phyloP scores from a whole-genome alignment of 2,888 invertebrate genomes.

The Spicauda simplicius region DNA sequence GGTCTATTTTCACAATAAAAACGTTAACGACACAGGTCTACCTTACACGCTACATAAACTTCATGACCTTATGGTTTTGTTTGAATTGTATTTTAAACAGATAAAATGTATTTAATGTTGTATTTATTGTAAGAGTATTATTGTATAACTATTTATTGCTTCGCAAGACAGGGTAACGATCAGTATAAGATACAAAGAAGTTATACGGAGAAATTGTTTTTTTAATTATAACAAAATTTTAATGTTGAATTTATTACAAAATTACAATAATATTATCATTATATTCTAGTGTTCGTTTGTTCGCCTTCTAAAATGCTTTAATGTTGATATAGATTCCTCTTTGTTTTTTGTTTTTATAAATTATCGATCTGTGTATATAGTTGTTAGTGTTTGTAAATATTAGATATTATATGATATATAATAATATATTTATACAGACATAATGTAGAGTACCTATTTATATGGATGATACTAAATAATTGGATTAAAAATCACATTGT shows the following conservation, averaged over 20 bases:
- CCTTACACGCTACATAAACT: neutral
- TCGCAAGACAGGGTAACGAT: conserved; percentile 49
- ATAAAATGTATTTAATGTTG: conserved; percentile 23
- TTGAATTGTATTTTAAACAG: neutral
- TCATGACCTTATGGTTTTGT: neutral
- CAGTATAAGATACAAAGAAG: conserved; percentile 39
- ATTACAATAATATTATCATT: conserved; percentile 28
- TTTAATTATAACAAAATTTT: conserved; percentile 22
- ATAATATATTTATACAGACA: conserved; percentile 65
- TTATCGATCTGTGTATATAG: conserved; percentile 82
- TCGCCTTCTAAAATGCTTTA: conserved; percentile 83
- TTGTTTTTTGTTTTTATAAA: conserved; percentile 55
- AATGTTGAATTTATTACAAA: conserved; percentile 28
- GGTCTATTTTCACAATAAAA: too few species aligned
- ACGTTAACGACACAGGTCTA: too few species aligned
- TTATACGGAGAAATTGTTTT: conserved; percentile 31
- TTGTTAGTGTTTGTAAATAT: conserved; percentile 76
- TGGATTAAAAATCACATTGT: conserved; percentile 53
- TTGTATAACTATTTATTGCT: conserved; percentile 40
- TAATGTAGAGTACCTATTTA: conserved; percentile 45
- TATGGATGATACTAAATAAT: conserved; percentile 55
- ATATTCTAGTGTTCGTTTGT: conserved; percentile 71
- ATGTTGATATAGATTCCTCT: conserved; percentile 70
- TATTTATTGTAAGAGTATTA: conserved; percentile 24
- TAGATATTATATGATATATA: conserved; percentile 55